Base-by-base conservation (phyloP, 2,888 invertebrate genomes). In the Anagyrus pseudococci region DNA sequence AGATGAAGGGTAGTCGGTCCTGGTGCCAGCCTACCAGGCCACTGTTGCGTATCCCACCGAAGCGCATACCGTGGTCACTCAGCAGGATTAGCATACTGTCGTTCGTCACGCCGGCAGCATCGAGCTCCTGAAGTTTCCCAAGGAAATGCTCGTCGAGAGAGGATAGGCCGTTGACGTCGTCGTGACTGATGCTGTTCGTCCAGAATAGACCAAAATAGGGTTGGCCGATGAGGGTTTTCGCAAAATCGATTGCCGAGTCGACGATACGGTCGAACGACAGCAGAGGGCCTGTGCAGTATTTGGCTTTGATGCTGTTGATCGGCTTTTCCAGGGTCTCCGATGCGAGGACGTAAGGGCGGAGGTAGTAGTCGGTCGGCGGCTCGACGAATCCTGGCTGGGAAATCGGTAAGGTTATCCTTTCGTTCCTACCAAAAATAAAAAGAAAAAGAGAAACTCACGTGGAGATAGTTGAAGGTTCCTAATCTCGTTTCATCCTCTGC, bases 321-420 rank as follows among this genome's bases (percentile, higher is more conserved):
- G 61, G 61, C 50, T 72, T 76, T 2, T 87, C 75, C 66, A 84
- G 81, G 60, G 83, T 84, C 78, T 91, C 90, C 0, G 88, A 86
- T 10, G 89, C 90, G 7, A 89, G 72, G 64, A 90, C 85, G 70
- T 91, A 88, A 0, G 93, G 90, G 55, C 92, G 84, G 68, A 91
- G 83, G 70, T 94, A 95, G 73, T 92, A 93, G 75, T 95, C 93
- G 0, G 91, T 89, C 0, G 96, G 95, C 0, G 87, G 86, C 10
- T 85, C 79, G 4, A 83, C 82, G 73, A 94, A 95, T 0, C 91
- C 91, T 43, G 84, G 82, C 72, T 72, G 54, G 7, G 4, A n/a
- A n/a, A 7, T 43, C 43, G 37, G n/a, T n/a, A 37, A 10, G 37
- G 15, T 10, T 10, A 37, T 10, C 13, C 7, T 37, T 48, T n/a